Conservation (phyloP, 2,113 vertebrate species). For the Hucho hucho region DNA sequence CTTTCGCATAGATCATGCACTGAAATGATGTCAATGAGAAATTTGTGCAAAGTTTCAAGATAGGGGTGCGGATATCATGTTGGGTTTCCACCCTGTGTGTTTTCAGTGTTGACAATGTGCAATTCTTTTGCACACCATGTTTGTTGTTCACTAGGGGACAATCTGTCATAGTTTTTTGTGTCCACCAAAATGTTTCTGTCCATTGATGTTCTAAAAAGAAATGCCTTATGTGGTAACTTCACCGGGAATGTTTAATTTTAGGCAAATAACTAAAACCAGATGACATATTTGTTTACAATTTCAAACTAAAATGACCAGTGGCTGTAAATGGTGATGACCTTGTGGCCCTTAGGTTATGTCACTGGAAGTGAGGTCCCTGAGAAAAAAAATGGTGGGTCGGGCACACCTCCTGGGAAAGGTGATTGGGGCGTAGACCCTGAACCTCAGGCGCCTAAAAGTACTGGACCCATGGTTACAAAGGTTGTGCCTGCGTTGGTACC, state of each 20-base stretch:
- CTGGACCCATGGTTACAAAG: slow-evolving; percentile 25
- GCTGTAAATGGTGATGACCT: slow-evolving; percentile 17
- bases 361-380: slow-evolving; percentile 51
- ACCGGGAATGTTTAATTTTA: too few relatives aligned
- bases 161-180: too few relatives aligned
- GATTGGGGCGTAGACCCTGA: slow-evolving; percentile 26
- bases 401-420: slow-evolving; percentile 31
- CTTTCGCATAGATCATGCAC: too few relatives aligned
- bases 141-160: too few relatives aligned
- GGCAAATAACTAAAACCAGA: too few relatives aligned
- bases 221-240: too few relatives aligned
- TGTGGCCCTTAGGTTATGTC: slow-evolving; percentile 61
- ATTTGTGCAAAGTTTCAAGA: too few relatives aligned
- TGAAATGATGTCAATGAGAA: too few relatives aligned
- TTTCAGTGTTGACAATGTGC: too few relatives aligned
- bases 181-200: too few relatives aligned
- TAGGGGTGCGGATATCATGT: neutral
- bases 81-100: neutral
- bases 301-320: neutral
- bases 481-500: slow-evolving; percentile 13
- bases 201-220: too few relatives aligned
- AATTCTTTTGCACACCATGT: too few relatives aligned
- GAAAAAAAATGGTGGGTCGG: slow-evolving; percentile 42
- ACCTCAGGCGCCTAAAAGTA: slow-evolving; percentile 16
- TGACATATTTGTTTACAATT: neutral